phyloP scores from a whole-genome alignment of 2,797 vertebrate species.

The Lepilemur septentrionalis region DNA sequence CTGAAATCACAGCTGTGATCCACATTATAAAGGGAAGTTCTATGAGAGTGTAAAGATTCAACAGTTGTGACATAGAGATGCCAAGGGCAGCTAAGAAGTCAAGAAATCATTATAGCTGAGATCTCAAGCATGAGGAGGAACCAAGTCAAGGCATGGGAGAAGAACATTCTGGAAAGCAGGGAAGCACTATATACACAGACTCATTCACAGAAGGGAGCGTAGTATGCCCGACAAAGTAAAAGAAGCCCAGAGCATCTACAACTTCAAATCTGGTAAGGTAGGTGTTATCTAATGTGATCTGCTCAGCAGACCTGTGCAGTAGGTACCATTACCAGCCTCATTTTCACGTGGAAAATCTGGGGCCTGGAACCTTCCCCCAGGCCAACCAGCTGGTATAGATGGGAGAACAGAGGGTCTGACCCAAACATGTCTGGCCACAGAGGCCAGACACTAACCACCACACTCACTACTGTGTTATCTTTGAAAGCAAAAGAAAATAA shows the following conservation, averaged over 20 bases:
- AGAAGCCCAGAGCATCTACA: neutral
- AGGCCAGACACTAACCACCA: neutral
- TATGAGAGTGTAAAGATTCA: neutral
- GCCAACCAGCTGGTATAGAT: neutral
- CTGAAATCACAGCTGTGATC: neutral
- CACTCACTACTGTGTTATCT: neutral
- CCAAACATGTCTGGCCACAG: no score
- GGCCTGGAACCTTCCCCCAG: neutral
- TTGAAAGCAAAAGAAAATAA: neutral
- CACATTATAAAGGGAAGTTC: neutral
- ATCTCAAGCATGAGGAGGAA: neutral
- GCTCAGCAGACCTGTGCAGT: neutral
- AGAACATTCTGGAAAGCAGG: neutral
- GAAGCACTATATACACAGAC: neutral
- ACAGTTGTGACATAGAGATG: neutral
- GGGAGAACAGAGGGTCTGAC: neutral
- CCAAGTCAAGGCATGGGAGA: neutral
- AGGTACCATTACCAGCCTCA: neutral
- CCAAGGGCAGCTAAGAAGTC: neutral
- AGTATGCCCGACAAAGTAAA: neutral
- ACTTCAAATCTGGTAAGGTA: neutral
- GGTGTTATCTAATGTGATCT: no score
- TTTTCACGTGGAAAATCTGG: neutral
- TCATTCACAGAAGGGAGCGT: neutral
- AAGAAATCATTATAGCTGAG: neutral